Conservation (phyloP, 1,140 invertebrate genomes). For the Diorhabda elongata region DNA sequence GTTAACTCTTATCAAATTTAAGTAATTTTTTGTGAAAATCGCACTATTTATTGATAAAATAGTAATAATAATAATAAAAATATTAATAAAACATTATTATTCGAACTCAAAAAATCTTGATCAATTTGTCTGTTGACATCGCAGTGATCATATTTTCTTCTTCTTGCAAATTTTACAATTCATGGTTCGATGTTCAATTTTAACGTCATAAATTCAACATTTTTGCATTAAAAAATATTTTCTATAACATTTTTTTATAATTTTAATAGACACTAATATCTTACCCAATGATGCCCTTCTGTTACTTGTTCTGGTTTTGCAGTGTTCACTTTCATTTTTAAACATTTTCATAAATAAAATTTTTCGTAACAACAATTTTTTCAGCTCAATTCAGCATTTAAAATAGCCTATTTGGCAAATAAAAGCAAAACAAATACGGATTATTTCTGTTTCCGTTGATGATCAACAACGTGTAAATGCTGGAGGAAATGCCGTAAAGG, state of each 20-base stretch:
- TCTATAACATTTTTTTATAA: not conserved
- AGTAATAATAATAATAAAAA: too few relatives aligned
- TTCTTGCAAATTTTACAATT: not conserved
- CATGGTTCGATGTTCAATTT: not conserved
- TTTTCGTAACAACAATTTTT: not conserved
- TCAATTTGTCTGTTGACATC: not conserved
- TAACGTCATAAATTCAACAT: not conserved
- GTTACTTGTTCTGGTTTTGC: conserved; percentile 28
- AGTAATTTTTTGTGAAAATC: too few relatives aligned
- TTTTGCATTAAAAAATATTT: not conserved
- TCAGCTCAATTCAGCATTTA: not conserved
- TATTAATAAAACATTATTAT: too few relatives aligned
- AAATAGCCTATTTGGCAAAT: not conserved
- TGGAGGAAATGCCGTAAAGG: conserved; percentile 28
- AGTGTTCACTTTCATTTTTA: conserved; percentile 37
- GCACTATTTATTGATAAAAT: too few relatives aligned
- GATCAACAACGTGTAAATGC: conserved; percentile 22
- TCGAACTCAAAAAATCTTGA: too few relatives aligned
- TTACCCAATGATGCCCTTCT: conserved; percentile 36
- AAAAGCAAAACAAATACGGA: conserved; percentile 1
- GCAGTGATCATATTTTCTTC: not conserved
- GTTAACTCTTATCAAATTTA: too few relatives aligned
- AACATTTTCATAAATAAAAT: conserved; percentile 25
- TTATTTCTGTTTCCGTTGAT: conserved; percentile 6
- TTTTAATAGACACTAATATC: not conserved